Conservation (phyloP, 1,140 invertebrate species). For the Glossosoma conforme region DNA sequence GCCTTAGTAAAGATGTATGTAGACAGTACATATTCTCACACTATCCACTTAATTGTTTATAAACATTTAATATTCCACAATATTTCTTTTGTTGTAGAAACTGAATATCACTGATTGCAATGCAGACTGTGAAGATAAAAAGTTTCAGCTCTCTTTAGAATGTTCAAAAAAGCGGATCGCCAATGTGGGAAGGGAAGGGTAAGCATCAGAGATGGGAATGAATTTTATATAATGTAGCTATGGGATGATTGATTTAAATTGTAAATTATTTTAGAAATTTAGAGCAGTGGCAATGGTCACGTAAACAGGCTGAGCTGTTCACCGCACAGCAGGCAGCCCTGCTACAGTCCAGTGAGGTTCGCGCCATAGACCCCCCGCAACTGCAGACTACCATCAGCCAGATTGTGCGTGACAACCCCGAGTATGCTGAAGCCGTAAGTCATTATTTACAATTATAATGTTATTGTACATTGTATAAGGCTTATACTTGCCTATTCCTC, state of each 20-base stretch:
- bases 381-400: conserved; percentile 72
- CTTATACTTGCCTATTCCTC: too few species aligned
- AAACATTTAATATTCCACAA: conserved; percentile 1
- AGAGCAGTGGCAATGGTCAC: conserved; percentile 66
- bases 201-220: conserved; percentile 2
- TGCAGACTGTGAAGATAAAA: conserved; percentile 24
- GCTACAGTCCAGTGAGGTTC: conserved; percentile 72
- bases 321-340: conserved; percentile 79
- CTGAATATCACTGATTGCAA: conserved; percentile 24
- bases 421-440: conserved; percentile 75
- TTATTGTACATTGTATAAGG: too few species aligned
- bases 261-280: conserved; percentile 34
- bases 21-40: not conserved
- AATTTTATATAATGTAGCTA: conserved; percentile 4
- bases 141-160: conserved; percentile 29
- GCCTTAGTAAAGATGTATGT: conserved; percentile 45
- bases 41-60: conserved; percentile 1
- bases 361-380: conserved; percentile 68
- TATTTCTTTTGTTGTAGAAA: conserved; percentile 30
- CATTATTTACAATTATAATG: not conserved
- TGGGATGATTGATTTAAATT: not conserved
- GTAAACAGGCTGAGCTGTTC: conserved; percentile 81
- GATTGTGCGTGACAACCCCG: conserved; percentile 74
- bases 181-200: conserved; percentile 45
- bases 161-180: conserved; percentile 41